Evolutionary conservation across 2,888 invertebrate genomes (phyloP).

Genomic region (Cosmorhoe ocellata): DNA sequence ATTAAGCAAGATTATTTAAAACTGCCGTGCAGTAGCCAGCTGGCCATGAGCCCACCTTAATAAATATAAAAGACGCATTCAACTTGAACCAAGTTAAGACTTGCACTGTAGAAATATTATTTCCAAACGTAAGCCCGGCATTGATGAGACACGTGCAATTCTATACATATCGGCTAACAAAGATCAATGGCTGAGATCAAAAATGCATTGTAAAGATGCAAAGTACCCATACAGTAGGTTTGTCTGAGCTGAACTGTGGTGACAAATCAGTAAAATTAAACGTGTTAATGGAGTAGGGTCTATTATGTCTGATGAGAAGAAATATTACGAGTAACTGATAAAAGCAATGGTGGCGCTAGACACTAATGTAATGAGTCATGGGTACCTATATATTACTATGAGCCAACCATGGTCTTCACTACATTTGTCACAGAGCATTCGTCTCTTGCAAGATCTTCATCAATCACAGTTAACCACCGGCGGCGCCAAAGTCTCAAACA

Average conservation of each 20-base stretch:
- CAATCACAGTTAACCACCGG: conserved; percentile 33
- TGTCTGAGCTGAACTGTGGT: not conserved
- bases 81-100: conserved; percentile 19
- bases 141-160: conserved; percentile 26
- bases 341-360: conserved; percentile 5
- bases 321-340: conserved; percentile 7
- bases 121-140: conserved; percentile 9
- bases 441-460: conserved; percentile 26
- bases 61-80: conserved; percentile 19
- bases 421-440: conserved; percentile 12
- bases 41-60: conserved; percentile 1
- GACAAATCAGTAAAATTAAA: too few relatives aligned
- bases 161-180: conserved; percentile 22
- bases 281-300: not conserved
- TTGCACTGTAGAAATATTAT: conserved; percentile 18
- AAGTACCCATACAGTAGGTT: conserved; percentile 4
- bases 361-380: not conserved
- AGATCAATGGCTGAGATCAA: conserved; percentile 18
- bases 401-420: not conserved
- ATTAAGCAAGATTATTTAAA: not conserved
- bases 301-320: conserved; percentile 4
- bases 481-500: conserved; percentile 33
- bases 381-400: too few relatives aligned
- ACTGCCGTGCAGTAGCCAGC: conserved; percentile 6
- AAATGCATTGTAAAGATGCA: conserved; percentile 17